phyloP scores from a whole-genome alignment of 2,888 invertebrate species.

The Spilosoma lubricipeda region DNA sequence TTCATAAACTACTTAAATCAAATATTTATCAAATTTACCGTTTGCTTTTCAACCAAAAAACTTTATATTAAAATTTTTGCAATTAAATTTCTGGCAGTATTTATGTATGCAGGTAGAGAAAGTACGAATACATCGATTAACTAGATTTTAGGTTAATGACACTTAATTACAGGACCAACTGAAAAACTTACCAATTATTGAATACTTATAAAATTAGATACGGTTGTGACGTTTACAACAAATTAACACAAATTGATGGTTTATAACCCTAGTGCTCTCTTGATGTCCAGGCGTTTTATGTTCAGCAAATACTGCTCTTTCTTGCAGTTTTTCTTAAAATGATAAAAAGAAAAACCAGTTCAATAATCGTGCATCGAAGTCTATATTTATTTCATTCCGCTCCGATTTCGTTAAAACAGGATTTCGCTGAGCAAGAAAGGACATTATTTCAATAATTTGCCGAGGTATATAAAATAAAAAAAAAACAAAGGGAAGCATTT shows the following conservation, averaged over 20 bases:
- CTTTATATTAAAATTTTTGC: not conserved
- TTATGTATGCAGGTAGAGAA: slow-evolving; percentile 41
- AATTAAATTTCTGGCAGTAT: not conserved
- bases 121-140: slow-evolving; percentile 47
- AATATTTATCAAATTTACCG: not conserved
- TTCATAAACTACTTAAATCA: not conserved
- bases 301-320: not conserved
- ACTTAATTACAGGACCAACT: slow-evolving; percentile 45
- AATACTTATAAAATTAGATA: not conserved
- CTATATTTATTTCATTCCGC: not conserved
- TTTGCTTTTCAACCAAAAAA: not conserved
- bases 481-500: not conserved
- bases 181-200: not conserved
- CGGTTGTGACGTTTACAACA: not conserved
- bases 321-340: not conserved
- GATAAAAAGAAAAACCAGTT: too few relatives aligned
- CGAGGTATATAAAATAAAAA: too few relatives aligned
- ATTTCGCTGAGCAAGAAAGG: too few relatives aligned
- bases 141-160: slow-evolving; percentile 47
- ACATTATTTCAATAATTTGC: not conserved
- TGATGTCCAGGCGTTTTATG: too few relatives aligned
- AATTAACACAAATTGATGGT: not conserved
- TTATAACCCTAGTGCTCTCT: too few relatives aligned
- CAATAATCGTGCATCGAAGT: too few relatives aligned
- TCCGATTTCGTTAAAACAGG: not conserved